A percentile compares a stretch with the other conserved stretches of the same genome.
Conservation (phyloP, 2,113 vertebrate genomes). For the Puma concolor region DNA sequence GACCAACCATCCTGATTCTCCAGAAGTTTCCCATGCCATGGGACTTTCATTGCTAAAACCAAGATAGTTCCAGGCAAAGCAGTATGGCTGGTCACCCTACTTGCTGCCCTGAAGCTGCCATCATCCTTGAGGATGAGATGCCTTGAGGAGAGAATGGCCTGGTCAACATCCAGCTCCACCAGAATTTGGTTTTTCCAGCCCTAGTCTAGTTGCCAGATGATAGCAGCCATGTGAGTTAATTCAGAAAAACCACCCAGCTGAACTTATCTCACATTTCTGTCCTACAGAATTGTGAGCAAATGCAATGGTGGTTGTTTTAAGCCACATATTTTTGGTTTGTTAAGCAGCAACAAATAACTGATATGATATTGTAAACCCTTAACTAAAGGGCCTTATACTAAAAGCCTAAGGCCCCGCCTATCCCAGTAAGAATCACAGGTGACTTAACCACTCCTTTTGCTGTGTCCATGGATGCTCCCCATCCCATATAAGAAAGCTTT, state of each 20-base stretch:
- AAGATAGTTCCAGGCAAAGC: background rate
- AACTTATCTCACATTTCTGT: background rate
- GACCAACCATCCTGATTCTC: background rate
- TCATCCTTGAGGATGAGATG: background rate
- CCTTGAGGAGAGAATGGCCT: background rate
- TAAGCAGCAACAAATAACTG: background rate
- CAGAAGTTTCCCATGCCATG: background rate
- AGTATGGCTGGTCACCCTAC: background rate
- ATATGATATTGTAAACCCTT: background rate
- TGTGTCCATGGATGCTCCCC: background rate
- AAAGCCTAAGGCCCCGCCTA: background rate
- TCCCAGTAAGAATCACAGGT: background rate
- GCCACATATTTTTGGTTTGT: background rate
- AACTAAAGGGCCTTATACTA: background rate
- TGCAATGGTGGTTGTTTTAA: background rate
- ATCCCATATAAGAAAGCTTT: background rate
- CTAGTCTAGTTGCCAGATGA: background rate
- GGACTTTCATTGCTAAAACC: background rate
- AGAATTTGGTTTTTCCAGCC: background rate
- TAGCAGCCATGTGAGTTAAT: background rate
- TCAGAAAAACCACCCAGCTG: background rate
- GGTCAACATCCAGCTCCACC: background rate
- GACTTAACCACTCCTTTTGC: background rate
- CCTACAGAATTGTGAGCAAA: background rate
- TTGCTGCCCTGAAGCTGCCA: background rate